These are phyloP conservation scores for Brotula barbata DNA, from an alignment of 2,797 vertebrate genomes.

Conservation along the genomic window DNA sequence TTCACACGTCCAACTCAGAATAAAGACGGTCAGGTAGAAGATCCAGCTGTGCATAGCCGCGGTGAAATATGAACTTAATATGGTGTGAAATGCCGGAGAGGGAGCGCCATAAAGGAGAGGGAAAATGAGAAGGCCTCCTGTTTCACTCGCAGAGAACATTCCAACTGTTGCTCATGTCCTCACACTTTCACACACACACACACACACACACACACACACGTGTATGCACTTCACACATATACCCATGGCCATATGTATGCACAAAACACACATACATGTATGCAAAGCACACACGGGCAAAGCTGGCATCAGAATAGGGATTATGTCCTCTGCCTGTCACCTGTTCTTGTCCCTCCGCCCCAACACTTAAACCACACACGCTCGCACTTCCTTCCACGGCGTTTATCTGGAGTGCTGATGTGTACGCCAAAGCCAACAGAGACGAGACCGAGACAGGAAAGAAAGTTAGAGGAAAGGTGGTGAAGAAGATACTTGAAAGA, in stretches of 20 bases:
- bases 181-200: constrained; percentile 45
- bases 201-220: constrained; percentile 30
- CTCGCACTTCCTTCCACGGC: background rate
- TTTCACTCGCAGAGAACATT: constrained; percentile 68
- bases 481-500: constrained; percentile 6
- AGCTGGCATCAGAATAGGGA: constrained; percentile 67
- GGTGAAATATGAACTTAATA: constrained; percentile 74
- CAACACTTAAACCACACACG: constrained; percentile 33
- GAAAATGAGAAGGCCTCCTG: constrained; percentile 67
- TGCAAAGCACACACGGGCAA: constrained; percentile 44
- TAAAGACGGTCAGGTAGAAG: constrained; percentile 65
- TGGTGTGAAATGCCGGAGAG: constrained; percentile 69
- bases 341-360: constrained; percentile 68
- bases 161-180: constrained; percentile 68
- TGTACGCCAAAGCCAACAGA: background rate
- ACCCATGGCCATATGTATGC: constrained; percentile 40
- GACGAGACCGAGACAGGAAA: constrained; percentile 3
- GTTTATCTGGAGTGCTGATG: no score
- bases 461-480: constrained; percentile 3
- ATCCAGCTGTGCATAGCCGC: constrained; percentile 61
- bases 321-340: constrained; percentile 69
- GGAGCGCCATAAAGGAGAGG: constrained; percentile 55
- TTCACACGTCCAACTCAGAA: constrained; percentile 56
- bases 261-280: constrained; percentile 43
- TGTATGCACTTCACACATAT: constrained; percentile 55